Evolutionary conservation across 2,888 invertebrate genomes (phyloP).

Genomic region (Bombylius discolor): DNA sequence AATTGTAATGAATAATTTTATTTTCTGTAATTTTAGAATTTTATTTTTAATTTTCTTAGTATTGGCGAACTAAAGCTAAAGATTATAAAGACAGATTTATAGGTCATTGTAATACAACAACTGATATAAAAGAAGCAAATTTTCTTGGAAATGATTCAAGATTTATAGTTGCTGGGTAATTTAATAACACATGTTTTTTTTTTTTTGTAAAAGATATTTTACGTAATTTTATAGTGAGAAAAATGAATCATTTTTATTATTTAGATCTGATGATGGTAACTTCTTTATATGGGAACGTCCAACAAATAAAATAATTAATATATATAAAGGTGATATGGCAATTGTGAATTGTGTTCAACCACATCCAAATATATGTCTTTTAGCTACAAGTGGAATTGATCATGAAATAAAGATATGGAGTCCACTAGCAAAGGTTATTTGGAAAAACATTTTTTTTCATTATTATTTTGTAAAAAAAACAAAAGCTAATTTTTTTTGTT

Average conservation of each 20-base stretch:
- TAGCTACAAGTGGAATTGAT: constrained; percentile 95
- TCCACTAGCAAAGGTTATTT: constrained; percentile 39
- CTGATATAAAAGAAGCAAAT: constrained; percentile 94
- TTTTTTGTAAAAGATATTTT: too few species aligned
- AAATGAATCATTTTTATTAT: constrained; percentile 6
- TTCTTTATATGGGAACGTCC: constrained; percentile 90
- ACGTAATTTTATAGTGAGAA: neutral
- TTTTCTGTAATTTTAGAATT: neutral
- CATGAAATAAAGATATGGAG: constrained; percentile 86
- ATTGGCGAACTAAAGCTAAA: constrained; percentile 44
- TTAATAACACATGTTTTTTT: neutral
- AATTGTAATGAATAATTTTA: too few species aligned
- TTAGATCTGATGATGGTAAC: constrained; percentile 91
- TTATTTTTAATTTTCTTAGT: constrained; percentile 4
- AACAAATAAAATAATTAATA: constrained; percentile 73
- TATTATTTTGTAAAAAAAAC: neutral
- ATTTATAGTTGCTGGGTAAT: constrained; percentile 50
- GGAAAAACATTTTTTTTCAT: neutral
- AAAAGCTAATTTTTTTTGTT: neutral
- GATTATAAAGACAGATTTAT: constrained; percentile 78
- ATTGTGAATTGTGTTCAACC: constrained; percentile 95
- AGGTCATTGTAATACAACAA: constrained; percentile 96
- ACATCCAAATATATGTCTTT: constrained; percentile 73
- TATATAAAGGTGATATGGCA: constrained; percentile 78
- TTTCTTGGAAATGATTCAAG: constrained; percentile 63